Conservation (phyloP, 2,113 vertebrate genomes). For the Ibidorhyncha struthersii region DNA sequence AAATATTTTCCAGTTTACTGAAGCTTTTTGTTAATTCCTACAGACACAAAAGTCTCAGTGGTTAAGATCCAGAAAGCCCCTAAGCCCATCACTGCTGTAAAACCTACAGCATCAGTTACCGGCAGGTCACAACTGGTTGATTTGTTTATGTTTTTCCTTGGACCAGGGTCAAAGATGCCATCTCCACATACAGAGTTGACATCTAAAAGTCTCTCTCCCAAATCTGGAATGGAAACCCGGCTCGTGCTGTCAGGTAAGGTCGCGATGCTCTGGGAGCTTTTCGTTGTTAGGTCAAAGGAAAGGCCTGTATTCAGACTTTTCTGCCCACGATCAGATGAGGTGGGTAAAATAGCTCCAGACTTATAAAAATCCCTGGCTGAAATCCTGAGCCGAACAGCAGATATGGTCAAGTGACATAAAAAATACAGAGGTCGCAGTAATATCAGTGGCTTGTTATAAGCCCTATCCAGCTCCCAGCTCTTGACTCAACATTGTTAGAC, state of each 20-base stretch:
- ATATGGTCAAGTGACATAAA: neutral
- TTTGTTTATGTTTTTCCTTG: neutral
- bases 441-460: neutral
- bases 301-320: neutral
- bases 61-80: neutral
- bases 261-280: neutral
- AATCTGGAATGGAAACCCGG: neutral
- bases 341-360: neutral
- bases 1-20: neutral
- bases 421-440: neutral
- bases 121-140: neutral
- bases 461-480: neutral
- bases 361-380: neutral
- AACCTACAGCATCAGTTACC: neutral
- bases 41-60: neutral
- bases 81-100: neutral
- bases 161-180: neutral
- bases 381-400: neutral
- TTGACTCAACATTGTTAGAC: neutral
- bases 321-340: neutral
- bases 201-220: neutral
- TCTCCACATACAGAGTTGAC: neutral
- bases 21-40: neutral
- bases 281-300: neutral
- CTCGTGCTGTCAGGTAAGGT: constrained; percentile 33